Evolutionary conservation across 2,888 invertebrate species (phyloP).

Genomic region (Epistrophella euchroma): DNA sequence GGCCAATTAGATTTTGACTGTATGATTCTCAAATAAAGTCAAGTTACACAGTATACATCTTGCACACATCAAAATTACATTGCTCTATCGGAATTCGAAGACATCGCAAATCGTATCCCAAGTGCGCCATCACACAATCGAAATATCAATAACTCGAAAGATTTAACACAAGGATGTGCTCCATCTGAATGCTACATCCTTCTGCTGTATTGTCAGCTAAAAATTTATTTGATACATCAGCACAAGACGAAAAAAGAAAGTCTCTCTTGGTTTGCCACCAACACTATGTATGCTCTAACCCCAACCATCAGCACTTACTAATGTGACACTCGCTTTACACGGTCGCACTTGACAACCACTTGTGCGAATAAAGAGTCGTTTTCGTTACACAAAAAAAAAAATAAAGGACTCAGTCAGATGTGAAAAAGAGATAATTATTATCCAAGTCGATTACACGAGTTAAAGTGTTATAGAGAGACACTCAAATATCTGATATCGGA

Average conservation of each 20-base stretch:
- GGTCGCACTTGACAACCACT: conserved; percentile 73
- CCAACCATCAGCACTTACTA: conserved; percentile 22
- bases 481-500: conserved; percentile 60
- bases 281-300: background rate
- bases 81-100: conserved; percentile 56
- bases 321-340: conserved; percentile 64
- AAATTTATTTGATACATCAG: conserved; percentile 78
- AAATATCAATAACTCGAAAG: conserved; percentile 83
- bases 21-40: conserved; percentile 19
- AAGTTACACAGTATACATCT: conserved; percentile 7
- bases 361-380: conserved; percentile 66
- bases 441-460: conserved; percentile 71
- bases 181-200: conserved; percentile 54
- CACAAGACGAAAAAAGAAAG: conserved; percentile 69
- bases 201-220: conserved; percentile 77
- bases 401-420: conserved; percentile 53
- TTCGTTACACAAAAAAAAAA: conserved; percentile 21
- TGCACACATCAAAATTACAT: conserved; percentile 22
- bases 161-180: conserved; percentile 78
- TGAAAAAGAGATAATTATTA: conserved; percentile 71
- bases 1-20: too few relatives aligned
- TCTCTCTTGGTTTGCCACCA: conserved; percentile 27
- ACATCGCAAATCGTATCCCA: conserved; percentile 70
- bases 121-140: conserved; percentile 80
- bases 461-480: conserved; percentile 63